phyloP scores from a whole-genome alignment of 2,888 invertebrate species.

The Uloborus plumipes region DNA sequence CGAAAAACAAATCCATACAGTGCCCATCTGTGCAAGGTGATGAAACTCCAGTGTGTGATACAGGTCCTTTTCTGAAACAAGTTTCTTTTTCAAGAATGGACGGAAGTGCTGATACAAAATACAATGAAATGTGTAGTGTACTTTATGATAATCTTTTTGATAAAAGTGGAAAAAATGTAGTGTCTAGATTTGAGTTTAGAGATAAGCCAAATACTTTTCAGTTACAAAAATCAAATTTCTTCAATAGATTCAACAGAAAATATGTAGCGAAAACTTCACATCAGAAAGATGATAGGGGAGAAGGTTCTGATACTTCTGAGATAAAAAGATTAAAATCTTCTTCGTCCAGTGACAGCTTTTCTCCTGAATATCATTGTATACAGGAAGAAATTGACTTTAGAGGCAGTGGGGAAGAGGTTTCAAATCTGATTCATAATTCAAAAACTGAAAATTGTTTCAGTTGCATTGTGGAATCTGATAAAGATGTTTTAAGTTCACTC shows the following conservation, averaged over 20 bases:
- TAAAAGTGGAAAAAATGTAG: neutral
- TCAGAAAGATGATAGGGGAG: neutral
- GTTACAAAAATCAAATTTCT: neutral
- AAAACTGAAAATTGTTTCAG: too few relatives aligned
- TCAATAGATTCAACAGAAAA: neutral
- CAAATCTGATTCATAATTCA: too few relatives aligned
- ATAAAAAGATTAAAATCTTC: neutral
- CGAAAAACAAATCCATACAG: conserved; percentile 5
- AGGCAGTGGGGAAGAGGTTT: too few relatives aligned
- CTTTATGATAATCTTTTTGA: too few relatives aligned
- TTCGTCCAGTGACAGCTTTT: neutral
- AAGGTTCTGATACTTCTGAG: neutral
- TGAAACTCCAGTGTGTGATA: neutral
- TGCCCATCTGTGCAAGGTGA: conserved; percentile 1
- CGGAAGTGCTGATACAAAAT: too few relatives aligned
- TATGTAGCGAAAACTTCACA: neutral
- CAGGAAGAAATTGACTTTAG: too few relatives aligned
- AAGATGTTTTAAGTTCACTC: too few relatives aligned
- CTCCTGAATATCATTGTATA: too few relatives aligned
- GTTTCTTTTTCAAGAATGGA: neutral
- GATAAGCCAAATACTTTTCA: neutral
- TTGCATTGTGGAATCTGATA: too few relatives aligned
- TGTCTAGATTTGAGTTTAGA: conserved; percentile 8
- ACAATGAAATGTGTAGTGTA: too few relatives aligned
- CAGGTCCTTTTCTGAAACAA: neutral